A percentile compares a stretch with the other conserved stretches of the same genome.
These are phyloP conservation scores for Drosophila neutralis DNA, from an alignment of 2,888 invertebrate species.

Conservation along the genomic window DNA sequence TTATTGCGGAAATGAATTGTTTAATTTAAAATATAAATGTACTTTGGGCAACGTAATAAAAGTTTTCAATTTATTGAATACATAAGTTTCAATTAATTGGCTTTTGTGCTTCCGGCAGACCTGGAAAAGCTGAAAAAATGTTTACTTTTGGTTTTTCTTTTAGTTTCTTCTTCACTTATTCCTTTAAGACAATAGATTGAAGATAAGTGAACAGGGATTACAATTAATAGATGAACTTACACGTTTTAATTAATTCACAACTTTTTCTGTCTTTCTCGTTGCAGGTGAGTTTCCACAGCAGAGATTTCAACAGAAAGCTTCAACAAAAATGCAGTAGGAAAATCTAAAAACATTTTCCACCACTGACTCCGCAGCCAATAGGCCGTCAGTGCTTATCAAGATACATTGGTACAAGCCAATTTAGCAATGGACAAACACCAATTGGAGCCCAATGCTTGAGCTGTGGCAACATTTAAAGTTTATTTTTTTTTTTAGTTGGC, in stretches of 20 bases:
- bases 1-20: not conserved
- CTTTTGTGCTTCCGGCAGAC: not conserved
- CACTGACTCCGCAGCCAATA: conserved; percentile 49
- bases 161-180: not conserved
- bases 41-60: not conserved
- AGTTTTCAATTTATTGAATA: not conserved
- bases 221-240: not conserved
- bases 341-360: conserved; percentile 37
- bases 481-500: conserved; percentile 28
- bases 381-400: conserved; percentile 59
- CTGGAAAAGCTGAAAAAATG: not conserved
- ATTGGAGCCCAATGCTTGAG: conserved; percentile 10
- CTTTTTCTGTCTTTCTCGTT: conserved; percentile 30
- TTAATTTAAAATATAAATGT: not conserved
- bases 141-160: not conserved
- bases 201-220: conserved; percentile 1
- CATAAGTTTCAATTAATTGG: not conserved
- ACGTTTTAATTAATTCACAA: conserved; percentile 41
- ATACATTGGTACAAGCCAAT: conserved; percentile 62
- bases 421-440: conserved; percentile 50
- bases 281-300: conserved; percentile 61
- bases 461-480: conserved; percentile 15
- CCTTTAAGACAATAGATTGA: not conserved
- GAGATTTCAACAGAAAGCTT: conserved; percentile 2
- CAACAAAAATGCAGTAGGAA: conserved; percentile 17